These are phyloP conservation scores for Athetis lepigone DNA, from an alignment of 2,888 invertebrate species.

Conservation along the genomic window DNA sequence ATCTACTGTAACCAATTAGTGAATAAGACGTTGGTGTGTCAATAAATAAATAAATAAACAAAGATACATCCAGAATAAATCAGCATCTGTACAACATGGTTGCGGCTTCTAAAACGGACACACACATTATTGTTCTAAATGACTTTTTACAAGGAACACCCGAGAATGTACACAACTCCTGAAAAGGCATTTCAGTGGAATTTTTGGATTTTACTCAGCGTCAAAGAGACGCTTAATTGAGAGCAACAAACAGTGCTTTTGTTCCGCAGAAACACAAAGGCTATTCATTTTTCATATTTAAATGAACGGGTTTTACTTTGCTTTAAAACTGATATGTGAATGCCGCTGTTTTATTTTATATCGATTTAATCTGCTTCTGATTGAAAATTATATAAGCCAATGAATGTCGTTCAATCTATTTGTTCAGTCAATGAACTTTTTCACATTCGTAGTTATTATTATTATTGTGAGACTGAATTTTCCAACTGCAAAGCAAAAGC, in stretches of 20 bases:
- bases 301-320: background rate
- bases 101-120: constrained; percentile 35
- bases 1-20: too few species aligned
- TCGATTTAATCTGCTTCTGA: background rate
- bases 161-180: constrained; percentile 22
- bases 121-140: constrained; percentile 35
- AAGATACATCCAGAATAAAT: constrained; percentile 11
- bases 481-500: too few species aligned
- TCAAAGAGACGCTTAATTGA: background rate
- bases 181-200: constrained; percentile 14
- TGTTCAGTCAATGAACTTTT: too few species aligned
- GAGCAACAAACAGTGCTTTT: background rate
- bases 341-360: background rate
- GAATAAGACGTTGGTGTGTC: too few species aligned
- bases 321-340: background rate
- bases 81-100: constrained; percentile 23
- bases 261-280: background rate
- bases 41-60: background rate
- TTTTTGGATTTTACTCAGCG: constrained; percentile 8
- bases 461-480: too few species aligned
- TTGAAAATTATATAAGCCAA: too few species aligned
- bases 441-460: too few species aligned
- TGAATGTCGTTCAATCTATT: too few species aligned
- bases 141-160: constrained; percentile 37
- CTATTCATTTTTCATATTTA: background rate